Conservation (phyloP, 2,113 vertebrate genomes). For the Bujurquina vittata region DNA sequence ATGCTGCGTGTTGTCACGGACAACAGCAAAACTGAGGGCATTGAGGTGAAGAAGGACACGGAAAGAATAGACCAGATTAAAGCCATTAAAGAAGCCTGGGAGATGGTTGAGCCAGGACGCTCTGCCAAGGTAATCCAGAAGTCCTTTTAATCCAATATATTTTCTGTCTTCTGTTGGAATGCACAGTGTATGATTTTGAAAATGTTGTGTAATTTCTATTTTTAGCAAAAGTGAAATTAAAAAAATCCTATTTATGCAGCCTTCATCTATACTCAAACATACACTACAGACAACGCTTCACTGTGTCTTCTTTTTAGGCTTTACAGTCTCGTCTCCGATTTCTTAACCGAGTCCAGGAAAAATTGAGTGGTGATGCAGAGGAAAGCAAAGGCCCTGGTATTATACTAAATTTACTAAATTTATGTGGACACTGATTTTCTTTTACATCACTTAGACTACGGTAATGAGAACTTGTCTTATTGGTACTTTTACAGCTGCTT, state of each 20-base stretch:
- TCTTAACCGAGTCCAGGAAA: constrained; percentile 67
- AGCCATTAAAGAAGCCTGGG: constrained; percentile 90
- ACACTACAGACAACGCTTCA: not conserved
- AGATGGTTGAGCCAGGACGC: constrained; percentile 86
- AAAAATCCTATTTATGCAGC: not conserved
- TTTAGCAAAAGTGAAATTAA: not conserved
- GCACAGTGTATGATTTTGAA: not conserved
- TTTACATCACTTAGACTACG: not conserved
- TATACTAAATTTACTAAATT: not conserved
- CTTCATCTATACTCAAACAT: not conserved
- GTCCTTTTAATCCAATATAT: not conserved
- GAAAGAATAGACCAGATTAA: constrained; percentile 86
- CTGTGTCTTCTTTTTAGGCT: constrained; percentile 77
- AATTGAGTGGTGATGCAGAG: constrained; percentile 31
- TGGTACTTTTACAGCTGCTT: constrained; percentile 29
- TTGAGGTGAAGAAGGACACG: constrained; percentile 87
- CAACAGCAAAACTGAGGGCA: constrained; percentile 68
- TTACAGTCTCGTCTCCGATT: constrained; percentile 80
- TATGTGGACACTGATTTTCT: not conserved
- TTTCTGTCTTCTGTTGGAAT: not conserved
- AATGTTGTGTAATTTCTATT: not conserved
- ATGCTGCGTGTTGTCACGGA: constrained; percentile 85
- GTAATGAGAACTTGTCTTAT: not conserved
- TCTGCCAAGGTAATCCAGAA: constrained; percentile 81
- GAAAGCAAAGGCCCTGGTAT: constrained; percentile 45